Conservation (phyloP, 2,797 vertebrate species). For the Acipenser transmontanus region DNA sequence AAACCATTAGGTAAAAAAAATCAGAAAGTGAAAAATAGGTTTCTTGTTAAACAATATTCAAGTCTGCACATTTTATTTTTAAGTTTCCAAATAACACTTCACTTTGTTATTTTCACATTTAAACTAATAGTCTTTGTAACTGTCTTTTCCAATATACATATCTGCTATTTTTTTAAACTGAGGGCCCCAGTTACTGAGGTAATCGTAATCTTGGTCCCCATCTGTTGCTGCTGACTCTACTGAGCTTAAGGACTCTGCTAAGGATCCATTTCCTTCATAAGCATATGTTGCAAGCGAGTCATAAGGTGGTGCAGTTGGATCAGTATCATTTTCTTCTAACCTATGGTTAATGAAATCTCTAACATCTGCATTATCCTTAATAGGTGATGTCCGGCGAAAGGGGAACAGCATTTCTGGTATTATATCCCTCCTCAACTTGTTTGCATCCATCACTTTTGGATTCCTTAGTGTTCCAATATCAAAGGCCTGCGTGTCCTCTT, state of each 20-base stretch:
- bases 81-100: too few relatives aligned
- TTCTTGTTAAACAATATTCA: conserved; percentile 27
- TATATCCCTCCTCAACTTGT: conserved; percentile 89
- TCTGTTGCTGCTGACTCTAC: conserved; percentile 84
- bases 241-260: conserved; percentile 91
- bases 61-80: conserved; percentile 24
- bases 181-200: conserved; percentile 92
- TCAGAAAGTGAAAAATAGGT: conserved; percentile 18
- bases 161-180: conserved; percentile 93
- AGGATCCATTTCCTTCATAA: conserved; percentile 87
- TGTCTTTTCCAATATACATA: conserved; percentile 90
- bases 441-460: conserved; percentile 86
- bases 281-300: conserved; percentile 97
- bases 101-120: not conserved
- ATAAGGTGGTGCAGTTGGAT: conserved; percentile 88
- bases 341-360: conserved; percentile 90
- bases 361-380: conserved; percentile 86
- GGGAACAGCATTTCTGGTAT: conserved; percentile 85
- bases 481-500: conserved; percentile 98
- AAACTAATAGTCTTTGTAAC: conserved; percentile 75
- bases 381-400: conserved; percentile 82
- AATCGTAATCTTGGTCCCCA: conserved; percentile 94
- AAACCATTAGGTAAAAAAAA: conserved; percentile 31
- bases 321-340: conserved; percentile 86
- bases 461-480: conserved; percentile 94